Base-by-base conservation (phyloP, 2,888 invertebrate genomes). In the Alentia gelatinosa region DNA sequence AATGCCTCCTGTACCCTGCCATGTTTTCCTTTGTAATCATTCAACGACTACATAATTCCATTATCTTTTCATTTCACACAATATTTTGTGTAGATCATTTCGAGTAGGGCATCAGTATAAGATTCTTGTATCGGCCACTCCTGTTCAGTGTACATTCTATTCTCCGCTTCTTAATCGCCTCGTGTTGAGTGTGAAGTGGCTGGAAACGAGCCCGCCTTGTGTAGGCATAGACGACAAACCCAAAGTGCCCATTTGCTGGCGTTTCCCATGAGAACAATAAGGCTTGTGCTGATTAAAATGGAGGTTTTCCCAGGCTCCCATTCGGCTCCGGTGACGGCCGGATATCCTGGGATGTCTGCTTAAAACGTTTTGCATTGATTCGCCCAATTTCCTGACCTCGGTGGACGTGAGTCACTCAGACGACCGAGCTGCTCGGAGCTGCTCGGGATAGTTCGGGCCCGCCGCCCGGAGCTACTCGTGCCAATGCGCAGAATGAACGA, bases 361-460 rank as follows among this genome's bases (percentile, higher is more conserved):
- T 86, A 86, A 86, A 86, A 50, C 86, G 50, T 42, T 86, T 86
- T 47, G 86, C 86, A 86, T 86, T 86, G 86, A 86, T 86, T 86
- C 30, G 86, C 86, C 50, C 86, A 47, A 86, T 86, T 86, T 86
- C 86, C 86, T 79, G 79, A 79, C 79, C 86, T 50, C 47, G 86
- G 47, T 86, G 50, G 42, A 86, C 86, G 50, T 86, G 86, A 86
- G 86, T 86, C 86, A 86, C 86, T 86, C 86, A 26, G 86, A 4
- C 9, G n/a, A 40, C 19, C 26, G 50, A 86, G 86, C 47, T 47
- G 47, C 86, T 42, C 79, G n/a, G 37, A 7, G 47, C 47, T 47
- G n/a, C 47, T 12, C 47, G 47, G 47, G 47, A 9, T 47, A 12
- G 9, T 19, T 19, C 47, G 47, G 19, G 47, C 47, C 19, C 47